Conservation (phyloP, 2,113 vertebrate genomes). For the Falco punctatus region DNA sequence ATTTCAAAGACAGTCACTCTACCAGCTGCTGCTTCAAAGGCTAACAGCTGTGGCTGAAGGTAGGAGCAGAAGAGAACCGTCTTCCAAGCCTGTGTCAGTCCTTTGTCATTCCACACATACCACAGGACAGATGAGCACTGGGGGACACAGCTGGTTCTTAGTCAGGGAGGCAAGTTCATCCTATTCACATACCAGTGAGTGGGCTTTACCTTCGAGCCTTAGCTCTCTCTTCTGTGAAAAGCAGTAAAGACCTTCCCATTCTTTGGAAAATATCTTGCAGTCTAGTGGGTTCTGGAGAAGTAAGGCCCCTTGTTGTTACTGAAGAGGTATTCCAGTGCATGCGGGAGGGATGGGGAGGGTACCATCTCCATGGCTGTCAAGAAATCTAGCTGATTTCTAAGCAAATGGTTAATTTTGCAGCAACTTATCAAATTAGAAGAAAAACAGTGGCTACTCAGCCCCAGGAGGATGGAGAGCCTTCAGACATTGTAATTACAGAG, state of each 20-base stretch:
- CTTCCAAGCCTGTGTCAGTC: background rate
- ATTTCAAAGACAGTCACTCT: background rate
- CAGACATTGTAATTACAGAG: background rate
- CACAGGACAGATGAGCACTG: background rate
- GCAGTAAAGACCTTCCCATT: background rate
- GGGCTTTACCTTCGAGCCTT: background rate
- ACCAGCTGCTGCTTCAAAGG: background rate
- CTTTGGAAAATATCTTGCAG: background rate
- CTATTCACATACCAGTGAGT: background rate
- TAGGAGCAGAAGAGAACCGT: background rate
- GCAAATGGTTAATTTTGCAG: background rate
- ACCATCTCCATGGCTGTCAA: background rate
- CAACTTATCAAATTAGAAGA: background rate
- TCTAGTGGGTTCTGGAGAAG: background rate
- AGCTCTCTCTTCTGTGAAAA: background rate
- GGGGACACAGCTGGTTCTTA: background rate
- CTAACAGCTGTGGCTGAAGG: background rate
- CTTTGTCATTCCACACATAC: background rate
- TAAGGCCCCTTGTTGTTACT: background rate
- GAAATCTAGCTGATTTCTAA: background rate
- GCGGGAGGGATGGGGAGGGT: background rate
- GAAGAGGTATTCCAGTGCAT: background rate
- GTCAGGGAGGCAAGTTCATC: background rate
- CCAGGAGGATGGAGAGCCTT: background rate
- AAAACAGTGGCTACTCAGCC: background rate